A percentile compares a stretch with the other conserved stretches of the same genome.
These are phyloP conservation scores for Erebia palarica DNA, from an alignment of 2,888 invertebrate genomes.

Conservation along the genomic window DNA sequence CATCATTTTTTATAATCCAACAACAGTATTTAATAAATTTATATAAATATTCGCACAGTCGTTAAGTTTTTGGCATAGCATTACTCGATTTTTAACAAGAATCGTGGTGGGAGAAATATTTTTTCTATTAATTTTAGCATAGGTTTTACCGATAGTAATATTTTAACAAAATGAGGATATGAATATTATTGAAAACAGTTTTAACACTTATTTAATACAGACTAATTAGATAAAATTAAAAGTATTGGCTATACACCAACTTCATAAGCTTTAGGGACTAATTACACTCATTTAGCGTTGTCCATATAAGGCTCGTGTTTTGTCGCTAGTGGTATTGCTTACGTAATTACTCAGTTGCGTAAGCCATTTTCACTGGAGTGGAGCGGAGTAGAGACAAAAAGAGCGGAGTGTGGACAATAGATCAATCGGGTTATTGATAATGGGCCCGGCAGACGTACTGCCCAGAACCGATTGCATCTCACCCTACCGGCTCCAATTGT, in stretches of 20 bases:
- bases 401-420: too few species aligned
- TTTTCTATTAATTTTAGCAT: background rate
- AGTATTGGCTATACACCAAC: constrained; percentile 54
- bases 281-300: too few species aligned
- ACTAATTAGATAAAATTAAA: constrained; percentile 45
- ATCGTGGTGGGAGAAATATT: constrained; percentile 15
- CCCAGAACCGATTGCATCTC: too few species aligned
- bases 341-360: too few species aligned
- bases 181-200: constrained; percentile 22
- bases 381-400: too few species aligned
- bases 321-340: too few species aligned
- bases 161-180: constrained; percentile 11
- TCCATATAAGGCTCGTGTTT: too few species aligned
- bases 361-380: too few species aligned
- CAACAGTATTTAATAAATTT: constrained; percentile 4
- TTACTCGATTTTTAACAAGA: constrained; percentile 23
- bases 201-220: constrained; percentile 49
- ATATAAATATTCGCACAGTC: constrained; percentile 28
- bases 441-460: too few species aligned
- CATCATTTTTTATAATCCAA: background rate
- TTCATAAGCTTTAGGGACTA: background rate
- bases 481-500: too few species aligned
- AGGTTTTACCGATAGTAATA: background rate
- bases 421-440: too few species aligned
- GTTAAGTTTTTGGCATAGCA: constrained; percentile 38